Base-by-base conservation (phyloP, 2,888 invertebrate species). In the Chymomyza procnemis region DNA sequence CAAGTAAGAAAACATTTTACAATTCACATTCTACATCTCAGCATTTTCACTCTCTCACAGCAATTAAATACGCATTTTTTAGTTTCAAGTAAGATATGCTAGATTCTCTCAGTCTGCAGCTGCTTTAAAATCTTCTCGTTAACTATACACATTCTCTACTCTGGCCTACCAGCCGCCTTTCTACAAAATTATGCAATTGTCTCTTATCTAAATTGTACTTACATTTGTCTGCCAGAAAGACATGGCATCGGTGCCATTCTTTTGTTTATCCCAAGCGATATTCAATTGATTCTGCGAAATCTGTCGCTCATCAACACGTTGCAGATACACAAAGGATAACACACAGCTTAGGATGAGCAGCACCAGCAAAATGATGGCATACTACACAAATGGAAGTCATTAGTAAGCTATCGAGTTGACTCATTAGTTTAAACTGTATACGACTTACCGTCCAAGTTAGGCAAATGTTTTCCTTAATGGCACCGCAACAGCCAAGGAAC, bases 401-500 rank as follows among this genome's bases (percentile, higher is more conserved):
- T 30, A 58, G 12, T 47, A 21, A 5, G 18, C 30, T 41, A 46
- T 21, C 8, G n/a, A n/a, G n/a, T n/a, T 22, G 8, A n/a, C 6
- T 18, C 6, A 41, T 26, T 26, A 26, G 26, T 26, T 6, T 26
- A 48, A n/a, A 9, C 6, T 4, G 4, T 21, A 41, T 12, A 5
- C 14, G 2, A 78, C 94, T 93, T 91, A 96, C 96, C 87, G 95
- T 95, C 90, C 96, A 93, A 64, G 95, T 93, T 93, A 97, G 95
- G 91, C 96, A 96, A 88, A 95, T 94, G 90, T 95, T 96, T 91
- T 97, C 96, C 76, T 95, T 93, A 74, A 96, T 93, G 8, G 97
- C 96, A 19, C 97, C 97, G 88, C 96, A 97, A 91, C 97, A 97
- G 70, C 97, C 97, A 87, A 97, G 94, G 92, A 97, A 96, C 0